Conservation (phyloP, 2,113 vertebrate species). For the Sminthopsis crassicaudata region DNA sequence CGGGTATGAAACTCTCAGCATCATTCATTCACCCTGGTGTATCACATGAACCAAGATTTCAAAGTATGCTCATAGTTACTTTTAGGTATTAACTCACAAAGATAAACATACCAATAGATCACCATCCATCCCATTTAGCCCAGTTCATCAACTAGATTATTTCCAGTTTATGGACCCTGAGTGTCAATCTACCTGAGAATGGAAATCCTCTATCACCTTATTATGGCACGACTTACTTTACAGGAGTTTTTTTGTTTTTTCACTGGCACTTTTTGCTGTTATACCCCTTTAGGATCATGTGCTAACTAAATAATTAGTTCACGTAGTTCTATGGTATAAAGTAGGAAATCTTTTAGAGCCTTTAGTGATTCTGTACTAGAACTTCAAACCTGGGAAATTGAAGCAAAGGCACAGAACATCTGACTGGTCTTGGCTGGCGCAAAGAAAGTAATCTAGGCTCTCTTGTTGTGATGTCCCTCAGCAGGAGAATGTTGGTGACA, state of each 20-base stretch:
- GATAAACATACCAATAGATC: background rate
- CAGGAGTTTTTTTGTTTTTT: background rate
- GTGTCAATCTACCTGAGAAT: background rate
- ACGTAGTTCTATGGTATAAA: background rate
- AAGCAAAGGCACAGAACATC: background rate
- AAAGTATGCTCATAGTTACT: background rate
- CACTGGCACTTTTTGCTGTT: background rate
- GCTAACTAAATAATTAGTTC: background rate
- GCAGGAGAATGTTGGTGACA: constrained; percentile 33
- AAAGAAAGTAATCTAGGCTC: background rate
- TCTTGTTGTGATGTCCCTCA: background rate
- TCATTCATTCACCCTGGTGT: background rate
- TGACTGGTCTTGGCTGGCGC: background rate
- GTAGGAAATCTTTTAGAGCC: background rate
- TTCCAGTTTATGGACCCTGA: background rate
- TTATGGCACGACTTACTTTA: background rate
- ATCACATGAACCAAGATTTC: background rate
- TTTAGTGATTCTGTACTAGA: background rate
- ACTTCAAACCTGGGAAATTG: background rate
- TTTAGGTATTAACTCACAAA: background rate
- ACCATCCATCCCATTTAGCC: background rate
- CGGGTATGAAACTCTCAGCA: background rate
- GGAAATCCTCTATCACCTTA: background rate
- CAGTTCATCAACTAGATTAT: background rate
- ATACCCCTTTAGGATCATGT: background rate